A percentile compares a stretch with the other conserved stretches of the same genome.
These are phyloP conservation scores for Pelosia muscerda DNA, from an alignment of 2,888 invertebrate genomes.

Conservation along the genomic window DNA sequence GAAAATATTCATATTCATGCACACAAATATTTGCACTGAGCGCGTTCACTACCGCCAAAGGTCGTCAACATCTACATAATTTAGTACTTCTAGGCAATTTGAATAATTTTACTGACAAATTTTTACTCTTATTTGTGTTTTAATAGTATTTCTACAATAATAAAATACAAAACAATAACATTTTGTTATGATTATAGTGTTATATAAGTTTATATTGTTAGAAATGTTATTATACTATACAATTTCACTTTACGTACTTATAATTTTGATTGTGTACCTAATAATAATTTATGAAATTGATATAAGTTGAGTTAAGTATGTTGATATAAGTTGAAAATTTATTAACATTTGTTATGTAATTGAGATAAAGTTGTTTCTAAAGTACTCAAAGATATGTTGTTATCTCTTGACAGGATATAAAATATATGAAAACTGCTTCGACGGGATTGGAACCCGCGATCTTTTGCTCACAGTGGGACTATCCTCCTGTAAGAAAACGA, in stretches of 20 bases:
- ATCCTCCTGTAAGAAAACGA: too few relatives aligned
- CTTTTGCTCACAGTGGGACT: too few relatives aligned
- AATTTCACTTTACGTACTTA: background rate
- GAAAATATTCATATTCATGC: too few relatives aligned
- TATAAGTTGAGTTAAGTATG: background rate
- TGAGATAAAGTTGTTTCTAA: background rate
- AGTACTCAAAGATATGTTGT: too few relatives aligned
- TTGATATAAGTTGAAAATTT: background rate
- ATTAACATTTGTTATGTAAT: background rate
- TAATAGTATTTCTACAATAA: conserved; percentile 27
- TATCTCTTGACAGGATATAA: too few relatives aligned
- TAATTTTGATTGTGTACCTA: background rate
- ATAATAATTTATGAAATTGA: background rate
- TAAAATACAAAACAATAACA: conserved; percentile 29
- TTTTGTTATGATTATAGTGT: conserved; percentile 16
- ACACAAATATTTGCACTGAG: too few relatives aligned
- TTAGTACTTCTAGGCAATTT: too few relatives aligned
- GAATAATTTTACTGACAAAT: too few relatives aligned
- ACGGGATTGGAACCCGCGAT: too few relatives aligned
- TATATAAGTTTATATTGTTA: background rate
- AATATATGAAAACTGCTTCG: too few relatives aligned
- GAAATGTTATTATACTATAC: background rate
- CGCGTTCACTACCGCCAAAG: too few relatives aligned
- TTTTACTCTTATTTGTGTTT: background rate
- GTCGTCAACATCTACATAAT: too few relatives aligned